Evolutionary conservation across 2,888 invertebrate genomes (phyloP).

Genomic region (Idaea dimidiata): DNA sequence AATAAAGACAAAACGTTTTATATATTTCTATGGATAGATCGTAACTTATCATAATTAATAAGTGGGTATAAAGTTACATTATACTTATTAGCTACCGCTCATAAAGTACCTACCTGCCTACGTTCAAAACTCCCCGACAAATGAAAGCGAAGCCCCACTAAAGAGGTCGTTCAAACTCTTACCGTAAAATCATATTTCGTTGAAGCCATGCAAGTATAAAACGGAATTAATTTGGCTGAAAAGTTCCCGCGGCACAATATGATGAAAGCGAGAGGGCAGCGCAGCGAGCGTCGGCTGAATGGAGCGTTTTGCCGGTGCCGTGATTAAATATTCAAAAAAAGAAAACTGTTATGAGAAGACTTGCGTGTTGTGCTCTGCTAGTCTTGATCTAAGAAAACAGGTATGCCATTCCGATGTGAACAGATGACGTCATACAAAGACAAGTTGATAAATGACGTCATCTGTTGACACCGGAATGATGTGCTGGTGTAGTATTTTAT

Average conservation of each 20-base stretch:
- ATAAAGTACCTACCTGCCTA: slow-evolving; percentile 11
- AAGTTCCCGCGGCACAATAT: slow-evolving; percentile 69
- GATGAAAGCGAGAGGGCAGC: slow-evolving; percentile 72
- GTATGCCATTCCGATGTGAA: no score
- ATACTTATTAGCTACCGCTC: not conserved
- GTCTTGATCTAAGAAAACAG: not conserved
- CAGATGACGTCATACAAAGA: no score
- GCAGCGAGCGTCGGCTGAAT: slow-evolving; percentile 50
- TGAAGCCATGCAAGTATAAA: slow-evolving; percentile 66
- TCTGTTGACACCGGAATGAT: no score
- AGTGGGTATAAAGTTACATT: not conserved
- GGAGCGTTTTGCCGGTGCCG: slow-evolving; percentile 61
- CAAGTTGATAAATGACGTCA: no score
- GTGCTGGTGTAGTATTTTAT: no score
- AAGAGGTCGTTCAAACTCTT: slow-evolving; percentile 56
- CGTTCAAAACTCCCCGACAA: slow-evolving; percentile 34
- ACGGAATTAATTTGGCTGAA: slow-evolving; percentile 76
- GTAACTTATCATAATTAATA: no score
- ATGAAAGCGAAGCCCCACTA: slow-evolving; percentile 57
- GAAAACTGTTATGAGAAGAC: slow-evolving; percentile 14
- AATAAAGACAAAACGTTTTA: no score
- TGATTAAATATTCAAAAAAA: slow-evolving; percentile 71
- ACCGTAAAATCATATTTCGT: slow-evolving; percentile 70
- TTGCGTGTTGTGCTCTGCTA: not conserved
- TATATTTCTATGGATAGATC: no score